Base-by-base conservation (phyloP, 1,140 invertebrate genomes). In the Conus betulinus region DNA sequence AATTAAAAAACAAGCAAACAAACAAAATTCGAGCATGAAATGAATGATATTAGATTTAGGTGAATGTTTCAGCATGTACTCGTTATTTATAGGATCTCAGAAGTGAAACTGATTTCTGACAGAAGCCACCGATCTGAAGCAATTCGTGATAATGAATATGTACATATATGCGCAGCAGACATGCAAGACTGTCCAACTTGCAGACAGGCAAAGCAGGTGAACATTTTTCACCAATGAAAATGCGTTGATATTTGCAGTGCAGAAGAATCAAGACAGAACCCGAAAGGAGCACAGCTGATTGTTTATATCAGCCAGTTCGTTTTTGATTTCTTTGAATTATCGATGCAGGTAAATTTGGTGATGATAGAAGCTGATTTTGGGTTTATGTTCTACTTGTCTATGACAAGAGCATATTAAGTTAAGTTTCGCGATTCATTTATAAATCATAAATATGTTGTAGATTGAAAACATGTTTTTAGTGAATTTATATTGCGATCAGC, bases 201-300 rank as follows among this genome's bases (percentile, higher is more conserved):
- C 67, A 71, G 67, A 23, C 11, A 71, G 67, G 15, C 13, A 63
- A 71, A 71, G 67, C 67, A 71, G 67, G 67, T 6, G 67, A 71
- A 71, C 67, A 71, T 71, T 71, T 78, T 74, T 60, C 76, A 78
- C 85, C 85, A 87, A 87, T 87, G 71, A 87, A 87, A 87, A 87
- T 57, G 53, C 71, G 23, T 52, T 71, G 74, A 39, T 74, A 51
- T 79, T 57, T 25, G 23, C 85, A 78, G 39, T 87, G 53, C 71
- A 71, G 74, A 76, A 27, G 39, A 79, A 60, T 25, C n/a, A 78
- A 78, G 71, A 87, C 39, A 87, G 63, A 87, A 87, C 85, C 85
- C 85, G 85, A 87, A 87, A 87, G 85, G 85, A 87, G 85, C 52
- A 87, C 85, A 87, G 85, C 85, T 87, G 85, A 87, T 71, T 87